Evolutionary conservation across 2,113 vertebrate genomes (phyloP).

Genomic region (Hoplias malabaricus): DNA sequence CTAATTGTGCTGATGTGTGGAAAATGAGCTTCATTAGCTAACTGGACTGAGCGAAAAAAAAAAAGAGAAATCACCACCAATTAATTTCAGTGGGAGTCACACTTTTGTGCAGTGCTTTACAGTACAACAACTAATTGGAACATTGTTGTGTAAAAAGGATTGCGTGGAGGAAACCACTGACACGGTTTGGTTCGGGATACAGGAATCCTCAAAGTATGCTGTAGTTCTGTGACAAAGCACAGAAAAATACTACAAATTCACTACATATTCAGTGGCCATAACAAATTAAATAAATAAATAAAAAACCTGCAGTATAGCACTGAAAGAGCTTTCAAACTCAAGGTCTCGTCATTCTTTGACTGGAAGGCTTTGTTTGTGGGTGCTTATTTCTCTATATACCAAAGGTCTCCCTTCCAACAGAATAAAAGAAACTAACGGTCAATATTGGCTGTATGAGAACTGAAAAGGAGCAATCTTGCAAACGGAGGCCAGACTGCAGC

Average conservation of each 20-base stretch:
- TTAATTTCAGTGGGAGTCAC: constrained; percentile 20
- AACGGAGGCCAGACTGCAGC: neutral
- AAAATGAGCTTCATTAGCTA: constrained; percentile 20
- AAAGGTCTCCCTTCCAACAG: neutral
- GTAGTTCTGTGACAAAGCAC: neutral
- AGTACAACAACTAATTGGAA: constrained; percentile 31
- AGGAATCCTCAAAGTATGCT: neutral
- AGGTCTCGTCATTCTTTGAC: neutral
- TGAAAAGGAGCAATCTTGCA: neutral
- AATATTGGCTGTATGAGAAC: neutral
- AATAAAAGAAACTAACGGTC: neutral
- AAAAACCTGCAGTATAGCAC: neutral
- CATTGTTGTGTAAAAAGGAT: neutral
- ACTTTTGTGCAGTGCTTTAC: constrained; percentile 15
- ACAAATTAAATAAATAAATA: too few relatives aligned
- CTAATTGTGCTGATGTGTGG: constrained; percentile 15
- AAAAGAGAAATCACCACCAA: constrained; percentile 32
- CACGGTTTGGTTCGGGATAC: neutral
- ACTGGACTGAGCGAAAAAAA: neutral
- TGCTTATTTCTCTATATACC: neutral
- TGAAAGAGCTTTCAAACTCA: neutral
- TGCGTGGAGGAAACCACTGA: neutral
- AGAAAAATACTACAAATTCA: neutral
- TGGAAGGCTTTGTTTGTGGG: neutral
- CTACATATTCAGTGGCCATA: too few relatives aligned